Evolutionary conservation across 92 coral and sea anemone genomes (phyloP), one percentile per base, ranked within the genome.

Genomic region (Diadumene lineata): DNA sequence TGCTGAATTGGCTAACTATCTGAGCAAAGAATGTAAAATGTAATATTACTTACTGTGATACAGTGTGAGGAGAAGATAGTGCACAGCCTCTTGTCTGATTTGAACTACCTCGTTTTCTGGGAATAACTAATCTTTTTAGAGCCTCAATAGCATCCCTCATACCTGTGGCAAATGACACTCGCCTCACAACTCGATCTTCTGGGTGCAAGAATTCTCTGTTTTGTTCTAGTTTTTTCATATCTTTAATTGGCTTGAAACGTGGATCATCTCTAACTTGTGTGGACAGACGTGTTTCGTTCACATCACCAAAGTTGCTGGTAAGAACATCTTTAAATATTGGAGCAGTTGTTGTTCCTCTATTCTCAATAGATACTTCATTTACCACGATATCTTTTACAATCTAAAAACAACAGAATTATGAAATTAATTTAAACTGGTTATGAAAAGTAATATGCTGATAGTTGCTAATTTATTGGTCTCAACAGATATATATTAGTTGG

Each of bases 351-450:
- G 50, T 21, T 23, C 64, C 46, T 22, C 30, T 27, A 30, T 70
- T 70, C 26, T 70, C 75, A 53, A 70, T 55, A 16, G 75, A 70
- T 11, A 70, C 18, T 27, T 70, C 75, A 13, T 70, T 32, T 22
- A 19, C n/a, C 2, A 55, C 33, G 0, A 70, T 38, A 70, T 32
- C 34, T 27, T 17, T 53, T 15, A 70, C 30, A 23, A 60, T 22
- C 65, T 60, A 18, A 60, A 60, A 60, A 15, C 19, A 13, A 16
- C 3, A 53, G 4, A 53, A 53, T 22, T 16, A 22, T 53, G 13
- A 38, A 38, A 16, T 53, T 16, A 53, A 38, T 38, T 4, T 38
- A 38, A 38, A 38, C 48, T n/a, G n/a, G n/a, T n/a, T n/a, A n/a
- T n/a, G n/a, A n/a, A n/a, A n/a, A n/a, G n/a, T n/a, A n/a, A n/a